Conservation (phyloP, 2,888 invertebrate species). For the Geophilus truncorum region DNA sequence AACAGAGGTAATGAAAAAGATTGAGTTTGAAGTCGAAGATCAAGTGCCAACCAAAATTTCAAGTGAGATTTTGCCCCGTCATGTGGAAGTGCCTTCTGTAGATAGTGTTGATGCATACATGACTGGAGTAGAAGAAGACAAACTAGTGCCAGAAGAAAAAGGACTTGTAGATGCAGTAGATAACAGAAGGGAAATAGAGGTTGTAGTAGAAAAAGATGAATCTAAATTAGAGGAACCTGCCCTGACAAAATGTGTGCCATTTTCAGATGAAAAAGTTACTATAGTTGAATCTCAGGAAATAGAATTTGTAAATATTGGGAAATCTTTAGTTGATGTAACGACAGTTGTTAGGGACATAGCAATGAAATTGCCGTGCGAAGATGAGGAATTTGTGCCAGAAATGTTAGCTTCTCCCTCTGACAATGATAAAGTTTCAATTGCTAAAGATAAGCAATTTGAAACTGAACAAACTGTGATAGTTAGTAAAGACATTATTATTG, state of each 20-base stretch:
- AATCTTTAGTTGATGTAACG: background rate
- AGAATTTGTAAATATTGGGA: background rate
- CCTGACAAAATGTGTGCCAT: background rate
- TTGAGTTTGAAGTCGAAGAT: background rate
- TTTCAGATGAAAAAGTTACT: background rate
- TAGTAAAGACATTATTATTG: no score
- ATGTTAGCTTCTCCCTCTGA: background rate
- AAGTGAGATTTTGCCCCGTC: background rate
- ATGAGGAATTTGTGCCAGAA: background rate
- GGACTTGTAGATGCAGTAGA: background rate
- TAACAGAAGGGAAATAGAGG: background rate
- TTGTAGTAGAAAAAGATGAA: background rate
- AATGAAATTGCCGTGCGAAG: background rate
- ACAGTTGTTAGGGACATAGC: background rate
- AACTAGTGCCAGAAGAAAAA: no score
- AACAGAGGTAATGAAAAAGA: background rate
- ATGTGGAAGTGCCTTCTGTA: background rate
- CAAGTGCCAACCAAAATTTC: slow-evolving; percentile 3
- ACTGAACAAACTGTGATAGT: no score
- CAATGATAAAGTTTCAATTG: background rate
- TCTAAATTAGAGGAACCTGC: background rate
- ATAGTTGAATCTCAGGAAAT: background rate
- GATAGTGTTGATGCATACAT: background rate
- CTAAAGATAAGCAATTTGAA: no score
- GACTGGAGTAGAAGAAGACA: background rate